phyloP scores from a whole-genome alignment of 1,140 invertebrate species.

The Bombus waltoni region DNA sequence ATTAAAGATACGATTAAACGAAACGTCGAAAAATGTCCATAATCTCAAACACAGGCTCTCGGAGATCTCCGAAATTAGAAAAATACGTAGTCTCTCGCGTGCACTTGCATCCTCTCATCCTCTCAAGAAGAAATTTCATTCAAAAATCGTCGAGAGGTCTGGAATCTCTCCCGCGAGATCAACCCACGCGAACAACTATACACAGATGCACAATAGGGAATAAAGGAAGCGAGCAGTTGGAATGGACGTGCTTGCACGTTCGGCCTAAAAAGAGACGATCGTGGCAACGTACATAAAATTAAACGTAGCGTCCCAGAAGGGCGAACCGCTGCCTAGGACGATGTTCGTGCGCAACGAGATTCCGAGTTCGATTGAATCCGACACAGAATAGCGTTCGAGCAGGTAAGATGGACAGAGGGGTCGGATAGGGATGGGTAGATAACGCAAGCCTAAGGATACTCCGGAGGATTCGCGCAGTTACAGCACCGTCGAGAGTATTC shows the following conservation, averaged over 20 bases:
- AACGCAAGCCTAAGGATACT: constrained; percentile 54
- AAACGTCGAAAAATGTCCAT: too few species aligned
- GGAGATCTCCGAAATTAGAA: neutral
- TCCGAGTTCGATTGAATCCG: constrained; percentile 48
- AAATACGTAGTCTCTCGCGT: neutral
- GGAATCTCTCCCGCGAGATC: neutral
- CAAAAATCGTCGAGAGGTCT: neutral
- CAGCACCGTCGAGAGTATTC: constrained; percentile 38
- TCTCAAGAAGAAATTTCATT: neutral
- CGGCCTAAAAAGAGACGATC: neutral
- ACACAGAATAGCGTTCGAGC: constrained; percentile 28
- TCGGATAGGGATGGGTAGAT: constrained; percentile 16
- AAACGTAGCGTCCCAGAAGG: constrained; percentile 49
- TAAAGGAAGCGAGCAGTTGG: neutral
- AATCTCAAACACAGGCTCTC: too few species aligned
- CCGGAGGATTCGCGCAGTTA: constrained; percentile 51
- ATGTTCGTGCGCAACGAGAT: constrained; percentile 43
- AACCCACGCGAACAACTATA: neutral
- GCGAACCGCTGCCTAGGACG: constrained; percentile 12
- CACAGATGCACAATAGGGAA: neutral
- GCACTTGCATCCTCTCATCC: neutral
- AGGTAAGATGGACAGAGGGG: constrained; percentile 19
- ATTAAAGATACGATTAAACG: too few species aligned
- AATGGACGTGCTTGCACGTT: neutral
- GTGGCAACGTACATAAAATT: constrained; percentile 29